phyloP scores from a whole-genome alignment of 2,888 invertebrate species.

The Lapara coniferarum region DNA sequence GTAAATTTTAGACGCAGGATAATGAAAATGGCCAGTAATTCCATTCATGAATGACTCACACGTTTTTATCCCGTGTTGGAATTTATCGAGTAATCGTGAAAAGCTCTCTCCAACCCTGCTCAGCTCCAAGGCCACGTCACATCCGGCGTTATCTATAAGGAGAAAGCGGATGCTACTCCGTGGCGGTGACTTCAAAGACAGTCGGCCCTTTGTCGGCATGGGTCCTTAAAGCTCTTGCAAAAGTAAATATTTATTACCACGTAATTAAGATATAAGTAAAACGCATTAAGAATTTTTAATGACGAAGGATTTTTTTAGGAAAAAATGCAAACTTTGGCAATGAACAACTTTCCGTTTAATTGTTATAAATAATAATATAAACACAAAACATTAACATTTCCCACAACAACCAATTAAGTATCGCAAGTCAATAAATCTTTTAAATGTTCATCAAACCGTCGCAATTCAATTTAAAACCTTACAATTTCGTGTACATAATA shows the following conservation, averaged over 20 bases:
- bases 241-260: constrained; percentile 67
- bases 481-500: constrained; percentile 5
- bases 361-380: neutral
- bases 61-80: constrained; percentile 65
- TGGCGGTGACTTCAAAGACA: constrained; percentile 70
- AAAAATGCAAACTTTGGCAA: constrained; percentile 30
- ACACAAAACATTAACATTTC: neutral
- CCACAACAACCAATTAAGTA: neutral
- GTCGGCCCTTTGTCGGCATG: constrained; percentile 69
- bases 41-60: constrained; percentile 59
- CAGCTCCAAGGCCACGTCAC: constrained; percentile 71
- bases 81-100: constrained; percentile 80
- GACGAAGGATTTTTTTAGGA: neutral
- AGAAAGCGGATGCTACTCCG: constrained; percentile 76
- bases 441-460: neutral
- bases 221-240: constrained; percentile 68
- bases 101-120: constrained; percentile 66
- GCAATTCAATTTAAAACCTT: constrained; percentile 10
- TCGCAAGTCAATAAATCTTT: neutral
- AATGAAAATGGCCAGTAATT: constrained; percentile 26
- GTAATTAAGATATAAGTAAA: constrained; percentile 45
- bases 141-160: constrained; percentile 72
- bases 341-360: constrained; percentile 3
- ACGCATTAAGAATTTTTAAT: constrained; percentile 6
- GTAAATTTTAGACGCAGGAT: constrained; percentile 26